Evolutionary conservation across 2,888 invertebrate genomes (phyloP).

Genomic region (Pachliopta kotzebuea): DNA sequence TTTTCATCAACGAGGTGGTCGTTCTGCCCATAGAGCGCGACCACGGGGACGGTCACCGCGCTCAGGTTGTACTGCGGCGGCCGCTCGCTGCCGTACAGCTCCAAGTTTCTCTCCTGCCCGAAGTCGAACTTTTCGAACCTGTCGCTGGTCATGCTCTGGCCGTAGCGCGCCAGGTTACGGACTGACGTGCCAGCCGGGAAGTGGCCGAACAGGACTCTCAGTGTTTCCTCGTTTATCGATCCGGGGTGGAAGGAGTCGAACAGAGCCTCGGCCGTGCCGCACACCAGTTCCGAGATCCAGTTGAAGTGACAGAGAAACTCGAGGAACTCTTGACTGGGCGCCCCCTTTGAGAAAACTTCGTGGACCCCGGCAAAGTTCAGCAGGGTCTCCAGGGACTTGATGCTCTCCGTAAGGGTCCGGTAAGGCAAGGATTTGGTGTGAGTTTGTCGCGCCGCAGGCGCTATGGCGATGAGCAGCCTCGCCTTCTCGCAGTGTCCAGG

Average conservation of each 20-base stretch:
- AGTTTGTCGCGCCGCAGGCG: slow-evolving; percentile 80
- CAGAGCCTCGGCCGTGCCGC: slow-evolving; percentile 25
- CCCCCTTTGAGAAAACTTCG: slow-evolving; percentile 31
- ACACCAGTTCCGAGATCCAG: slow-evolving; percentile 35
- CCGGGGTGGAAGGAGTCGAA: slow-evolving; percentile 35
- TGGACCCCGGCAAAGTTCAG: slow-evolving; percentile 25
- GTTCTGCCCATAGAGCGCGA: slow-evolving; percentile 41
- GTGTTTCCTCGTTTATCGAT: slow-evolving; percentile 36
- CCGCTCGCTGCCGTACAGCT: slow-evolving; percentile 36
- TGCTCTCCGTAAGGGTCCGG: slow-evolving; percentile 75
- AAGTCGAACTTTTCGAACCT: slow-evolving; percentile 45
- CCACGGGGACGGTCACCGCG: slow-evolving; percentile 42
- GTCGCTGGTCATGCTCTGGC: slow-evolving; percentile 39
- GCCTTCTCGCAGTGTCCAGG: slow-evolving; percentile 85
- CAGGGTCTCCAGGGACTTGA: slow-evolving; percentile 52
- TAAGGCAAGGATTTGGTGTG: slow-evolving; percentile 64
- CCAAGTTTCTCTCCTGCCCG: slow-evolving; percentile 41
- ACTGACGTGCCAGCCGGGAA: slow-evolving; percentile 47
- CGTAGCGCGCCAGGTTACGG: slow-evolving; percentile 44
- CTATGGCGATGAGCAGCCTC: slow-evolving; percentile 80
- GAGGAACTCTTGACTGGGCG: slow-evolving; percentile 21
- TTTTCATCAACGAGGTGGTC: slow-evolving; percentile 44
- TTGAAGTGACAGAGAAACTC: slow-evolving; percentile 53
- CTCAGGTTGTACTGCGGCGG: slow-evolving; percentile 48
- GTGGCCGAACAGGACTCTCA: slow-evolving; percentile 35